Conservation (phyloP, 2,797 vertebrate species). For the Eptatretus atami region DNA sequence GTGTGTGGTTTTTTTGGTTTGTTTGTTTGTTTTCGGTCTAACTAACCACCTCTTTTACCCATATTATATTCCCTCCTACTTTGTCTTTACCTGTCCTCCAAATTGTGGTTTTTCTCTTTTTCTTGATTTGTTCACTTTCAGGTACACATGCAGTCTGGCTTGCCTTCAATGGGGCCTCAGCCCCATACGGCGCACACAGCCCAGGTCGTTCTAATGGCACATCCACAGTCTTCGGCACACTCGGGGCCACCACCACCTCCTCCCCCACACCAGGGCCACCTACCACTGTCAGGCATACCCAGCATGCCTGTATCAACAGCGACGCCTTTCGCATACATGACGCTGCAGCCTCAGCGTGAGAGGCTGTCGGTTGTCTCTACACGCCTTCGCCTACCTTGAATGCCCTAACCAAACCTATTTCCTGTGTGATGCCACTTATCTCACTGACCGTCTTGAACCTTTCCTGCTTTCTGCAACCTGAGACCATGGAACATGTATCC, state of each 20-base stretch:
- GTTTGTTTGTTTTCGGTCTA: too few species aligned
- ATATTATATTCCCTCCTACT: too few species aligned
- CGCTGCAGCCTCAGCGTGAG: conserved; percentile 3
- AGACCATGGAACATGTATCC: too few species aligned
- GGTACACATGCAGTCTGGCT: neutral
- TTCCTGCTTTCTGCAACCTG: too few species aligned
- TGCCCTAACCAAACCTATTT: too few species aligned
- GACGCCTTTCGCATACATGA: conserved; percentile 4
- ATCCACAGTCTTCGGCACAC: neutral
- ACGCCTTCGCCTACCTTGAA: too few species aligned
- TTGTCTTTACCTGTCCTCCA: too few species aligned
- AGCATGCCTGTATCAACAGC: neutral
- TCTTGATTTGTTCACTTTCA: too few species aligned
- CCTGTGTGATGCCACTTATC: too few species aligned
- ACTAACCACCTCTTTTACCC: too few species aligned
- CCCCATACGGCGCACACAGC: conserved; percentile 2
- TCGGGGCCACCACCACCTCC: conserved; percentile 4
- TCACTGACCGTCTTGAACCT: too few species aligned
- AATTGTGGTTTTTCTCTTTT: too few species aligned
- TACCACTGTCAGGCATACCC: neutral
- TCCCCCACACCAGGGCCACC: conserved; percentile 4
- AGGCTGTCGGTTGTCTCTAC: neutral
- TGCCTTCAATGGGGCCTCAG: neutral
- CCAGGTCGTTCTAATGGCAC: conserved; percentile 3
- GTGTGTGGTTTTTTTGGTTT: neutral